Percentiles rank a stretch among this genome's conserved stretches.
Conservation (phyloP, 2,888 invertebrate genomes). For the Lasioglossum zephyrum region DNA sequence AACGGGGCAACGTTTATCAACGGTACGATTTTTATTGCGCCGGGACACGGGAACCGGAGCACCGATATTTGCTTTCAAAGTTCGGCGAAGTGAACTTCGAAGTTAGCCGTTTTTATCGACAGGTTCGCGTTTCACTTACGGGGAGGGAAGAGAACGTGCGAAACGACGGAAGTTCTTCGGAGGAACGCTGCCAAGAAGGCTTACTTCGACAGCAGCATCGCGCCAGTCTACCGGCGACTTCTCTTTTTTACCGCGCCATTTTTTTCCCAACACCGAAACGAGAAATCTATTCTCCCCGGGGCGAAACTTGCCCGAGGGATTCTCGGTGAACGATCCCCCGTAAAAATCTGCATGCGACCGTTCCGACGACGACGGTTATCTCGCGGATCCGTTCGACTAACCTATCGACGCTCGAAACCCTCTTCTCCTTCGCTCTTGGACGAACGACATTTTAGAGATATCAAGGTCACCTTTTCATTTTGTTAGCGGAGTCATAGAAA, state of each 20-base stretch:
- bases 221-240: conserved; percentile 42
- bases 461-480: no score
- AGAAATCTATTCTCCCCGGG: conserved; percentile 62
- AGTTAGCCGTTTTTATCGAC: conserved; percentile 12
- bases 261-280: conserved; percentile 19
- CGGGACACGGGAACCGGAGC: background rate
- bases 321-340: conserved; percentile 24
- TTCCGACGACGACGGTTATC: conserved; percentile 57
- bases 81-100: background rate
- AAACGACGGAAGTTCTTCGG: conserved; percentile 29
- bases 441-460: no score
- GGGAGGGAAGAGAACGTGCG: conserved; percentile 11
- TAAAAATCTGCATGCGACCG: conserved; percentile 48
- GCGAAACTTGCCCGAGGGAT: conserved; percentile 34
- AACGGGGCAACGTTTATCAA: background rate
- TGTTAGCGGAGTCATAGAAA: no score
- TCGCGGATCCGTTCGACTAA: conserved; percentile 54
- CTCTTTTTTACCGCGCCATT: conserved; percentile 47
- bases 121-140: conserved; percentile 17
- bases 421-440: background rate
- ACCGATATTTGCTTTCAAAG: background rate
- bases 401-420: conserved; percentile 26
- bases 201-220: conserved; percentile 26
- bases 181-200: conserved; percentile 20
- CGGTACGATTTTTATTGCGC: background rate